Evolutionary conservation across 1,140 invertebrate species (phyloP), one percentile per base, ranked within the genome.

Genomic region (Pachypeltis micranthus): DNA sequence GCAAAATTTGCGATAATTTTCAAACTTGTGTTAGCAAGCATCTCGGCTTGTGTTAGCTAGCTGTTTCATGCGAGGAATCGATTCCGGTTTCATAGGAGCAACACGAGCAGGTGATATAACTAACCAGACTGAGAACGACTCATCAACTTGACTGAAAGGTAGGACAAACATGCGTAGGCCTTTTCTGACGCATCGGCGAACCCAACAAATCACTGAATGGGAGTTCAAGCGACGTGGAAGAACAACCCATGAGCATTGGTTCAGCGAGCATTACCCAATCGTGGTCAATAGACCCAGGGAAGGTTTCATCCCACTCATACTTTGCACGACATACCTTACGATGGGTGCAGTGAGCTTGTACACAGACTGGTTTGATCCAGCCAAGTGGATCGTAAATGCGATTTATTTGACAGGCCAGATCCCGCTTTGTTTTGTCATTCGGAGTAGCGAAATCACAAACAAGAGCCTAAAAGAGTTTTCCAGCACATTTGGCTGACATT

Each of bases 81-180:
- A 69, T 10, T 64, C 19, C 4, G 28, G 59, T 62, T 71, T 72
- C 16, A 74, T 23, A 1, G 72, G 74, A 2, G 72, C 72, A 4
- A 76, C 70, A 29, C 67, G 64, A 14, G 73, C 71, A 65, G 74
- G 75, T 0, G 72, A 66, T 21, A 65, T 69, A 0, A 74, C 2
- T 19, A 74, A 62, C 2, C 34, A 44, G 19, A 64, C 44, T 14
- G 27, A 26, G 1, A 58, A 63, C 1, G 47, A 57, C 10, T 39
- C 14, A 0, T 47, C 1, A 64, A 70, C 39, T 4, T 14, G 4
- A 12, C 31, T 34, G 59, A 69, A 60, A 16, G 74, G 14, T 60
- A 77, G 78, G n/a, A 76, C 47, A 44, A 70, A 73, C 0, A 72
- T 39, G 71, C 75, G 65, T 75, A 77, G 14, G 71, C 75, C 0